Conservation (phyloP, 2,113 vertebrate species). For the Neodontobutis hainanensis region DNA sequence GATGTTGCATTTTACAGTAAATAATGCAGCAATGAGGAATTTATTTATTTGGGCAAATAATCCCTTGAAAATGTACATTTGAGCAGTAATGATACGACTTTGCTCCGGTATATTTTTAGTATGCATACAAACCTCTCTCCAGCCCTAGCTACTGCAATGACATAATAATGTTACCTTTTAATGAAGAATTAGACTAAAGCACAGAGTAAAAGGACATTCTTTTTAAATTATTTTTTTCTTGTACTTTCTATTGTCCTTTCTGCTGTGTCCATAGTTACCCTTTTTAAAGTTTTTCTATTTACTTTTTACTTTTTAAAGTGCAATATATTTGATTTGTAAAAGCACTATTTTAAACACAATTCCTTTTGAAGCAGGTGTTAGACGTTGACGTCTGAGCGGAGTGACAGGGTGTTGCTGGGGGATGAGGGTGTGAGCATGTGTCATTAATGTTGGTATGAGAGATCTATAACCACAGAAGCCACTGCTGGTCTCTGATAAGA, state of each 20-base stretch:
- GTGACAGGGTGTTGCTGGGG: constrained; percentile 24
- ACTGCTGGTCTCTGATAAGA: constrained; percentile 52
- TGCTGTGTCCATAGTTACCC: constrained; percentile 6
- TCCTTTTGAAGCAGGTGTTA: constrained; percentile 20
- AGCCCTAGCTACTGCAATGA: constrained; percentile 8
- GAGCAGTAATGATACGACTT: not conserved
- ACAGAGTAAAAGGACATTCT: constrained; percentile 8
- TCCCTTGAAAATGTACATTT: not conserved
- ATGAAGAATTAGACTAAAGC: constrained; percentile 29
- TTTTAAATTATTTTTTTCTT: not conserved
- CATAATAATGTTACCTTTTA: constrained; percentile 17
- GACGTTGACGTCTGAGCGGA: constrained; percentile 23
- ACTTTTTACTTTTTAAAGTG: constrained; percentile 46
- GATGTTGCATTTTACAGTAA: constrained; percentile 8
- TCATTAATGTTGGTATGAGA: constrained; percentile 42
- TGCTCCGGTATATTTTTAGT: not conserved
- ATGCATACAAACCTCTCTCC: constrained; percentile 9
- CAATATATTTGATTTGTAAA: constrained; percentile 61
- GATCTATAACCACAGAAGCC: constrained; percentile 58
- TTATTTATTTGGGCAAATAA: constrained; percentile 5
- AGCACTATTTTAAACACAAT: constrained; percentile 39
- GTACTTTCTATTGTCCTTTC: constrained; percentile 19
- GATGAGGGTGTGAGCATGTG: constrained; percentile 1
- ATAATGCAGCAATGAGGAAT: not conserved
- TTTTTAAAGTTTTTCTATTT: constrained; percentile 23